These are phyloP conservation scores for Seriola quinqueradiata DNA, from an alignment of 2,113 vertebrate genomes.

Conservation along the genomic window DNA sequence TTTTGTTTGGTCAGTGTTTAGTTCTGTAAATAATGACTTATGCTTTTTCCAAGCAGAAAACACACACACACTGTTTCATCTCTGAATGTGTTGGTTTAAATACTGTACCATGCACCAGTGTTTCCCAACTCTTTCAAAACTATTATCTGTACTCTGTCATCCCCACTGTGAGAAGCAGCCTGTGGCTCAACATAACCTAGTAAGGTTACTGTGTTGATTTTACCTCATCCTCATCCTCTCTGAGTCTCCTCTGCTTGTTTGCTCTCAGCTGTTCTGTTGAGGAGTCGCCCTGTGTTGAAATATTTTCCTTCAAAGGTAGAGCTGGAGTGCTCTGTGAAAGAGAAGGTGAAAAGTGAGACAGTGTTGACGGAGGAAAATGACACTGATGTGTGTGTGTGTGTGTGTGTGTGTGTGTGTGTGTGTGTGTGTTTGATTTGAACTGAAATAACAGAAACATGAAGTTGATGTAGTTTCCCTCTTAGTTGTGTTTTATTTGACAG, in stretches of 20 bases:
- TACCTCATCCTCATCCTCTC: constrained; percentile 17
- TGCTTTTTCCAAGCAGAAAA: too few relatives aligned
- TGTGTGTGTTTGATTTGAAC: background rate
- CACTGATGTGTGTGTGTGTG: background rate
- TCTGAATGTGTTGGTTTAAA: background rate
- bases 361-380: constrained; percentile 31
- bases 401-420: background rate
- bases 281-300: constrained; percentile 8
- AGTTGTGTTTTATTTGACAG: background rate
- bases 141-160: background rate
- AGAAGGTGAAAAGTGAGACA: constrained; percentile 28
- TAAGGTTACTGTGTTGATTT: constrained; percentile 29
- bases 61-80: too few relatives aligned
- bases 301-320: constrained; percentile 7
- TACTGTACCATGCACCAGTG: background rate
- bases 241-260: background rate
- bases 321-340: constrained; percentile 5
- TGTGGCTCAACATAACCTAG: background rate
- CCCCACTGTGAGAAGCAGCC: background rate
- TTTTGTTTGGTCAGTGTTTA: too few relatives aligned
- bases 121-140: background rate
- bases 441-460: background rate
- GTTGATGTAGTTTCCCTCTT: background rate
- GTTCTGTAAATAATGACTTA: too few relatives aligned
- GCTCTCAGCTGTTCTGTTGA: background rate